A percentile compares a stretch with the other conserved stretches of the same genome.
Conservation (phyloP, 2,113 vertebrate genomes). For the Oncorhynchus clarkii region DNA sequence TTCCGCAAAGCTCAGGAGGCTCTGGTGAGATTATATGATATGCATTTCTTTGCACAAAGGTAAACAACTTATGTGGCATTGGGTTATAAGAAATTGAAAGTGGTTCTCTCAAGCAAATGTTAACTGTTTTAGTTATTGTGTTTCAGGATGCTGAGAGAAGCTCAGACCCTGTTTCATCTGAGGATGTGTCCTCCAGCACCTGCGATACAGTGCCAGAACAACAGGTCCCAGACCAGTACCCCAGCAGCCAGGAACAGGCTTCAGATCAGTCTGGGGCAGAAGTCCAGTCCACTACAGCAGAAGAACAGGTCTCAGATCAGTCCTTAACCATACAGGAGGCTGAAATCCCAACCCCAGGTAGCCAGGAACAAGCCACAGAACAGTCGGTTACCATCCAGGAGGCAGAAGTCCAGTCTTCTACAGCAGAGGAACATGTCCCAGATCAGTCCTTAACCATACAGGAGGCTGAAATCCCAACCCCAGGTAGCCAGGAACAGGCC, state of each 20-base stretch:
- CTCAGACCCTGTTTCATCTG: slow-evolving; percentile 10
- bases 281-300: not conserved
- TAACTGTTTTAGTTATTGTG: not conserved
- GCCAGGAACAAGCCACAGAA: not conserved
- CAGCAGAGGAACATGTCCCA: not conserved
- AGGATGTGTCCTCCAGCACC: no score
- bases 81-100: no score
- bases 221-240: not conserved
- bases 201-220: not conserved
- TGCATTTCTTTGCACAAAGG: not conserved
- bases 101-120: not conserved
- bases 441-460: slow-evolving; percentile 8
- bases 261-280: not conserved
- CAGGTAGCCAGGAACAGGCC: not conserved
- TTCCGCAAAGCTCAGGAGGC: slow-evolving; percentile 74
- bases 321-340: not conserved
- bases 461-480: not conserved
- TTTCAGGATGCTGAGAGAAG: slow-evolving; percentile 49
- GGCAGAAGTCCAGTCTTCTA: not conserved
- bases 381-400: not conserved
- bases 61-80: not conserved
- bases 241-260: not conserved
- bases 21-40: slow-evolving; percentile 69
- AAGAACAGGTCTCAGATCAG: not conserved
- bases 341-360: not conserved